Conservation (phyloP, 2,113 vertebrate genomes). For the Neotoma lepida region DNA sequence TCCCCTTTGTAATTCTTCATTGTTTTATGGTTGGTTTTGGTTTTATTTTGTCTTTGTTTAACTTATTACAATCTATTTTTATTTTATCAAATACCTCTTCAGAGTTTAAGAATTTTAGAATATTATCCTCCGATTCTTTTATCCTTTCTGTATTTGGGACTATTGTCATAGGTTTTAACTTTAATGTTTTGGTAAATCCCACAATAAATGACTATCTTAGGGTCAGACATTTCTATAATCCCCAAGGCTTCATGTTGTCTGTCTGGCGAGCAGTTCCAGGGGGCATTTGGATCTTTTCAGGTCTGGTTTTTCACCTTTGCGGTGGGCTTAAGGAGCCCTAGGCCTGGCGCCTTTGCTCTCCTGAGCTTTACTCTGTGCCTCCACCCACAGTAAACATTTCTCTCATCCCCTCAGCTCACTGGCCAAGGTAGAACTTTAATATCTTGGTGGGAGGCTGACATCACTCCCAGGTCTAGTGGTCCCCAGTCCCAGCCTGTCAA, state of each 20-base stretch:
- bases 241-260: not conserved
- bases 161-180: not conserved
- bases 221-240: not conserved
- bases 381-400: not conserved
- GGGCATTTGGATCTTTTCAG: not conserved
- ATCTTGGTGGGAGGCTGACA: not conserved
- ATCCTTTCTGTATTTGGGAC: not conserved
- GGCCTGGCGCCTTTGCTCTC: not conserved
- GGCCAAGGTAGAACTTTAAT: not conserved
- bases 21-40: not conserved
- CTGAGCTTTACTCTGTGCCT: not conserved
- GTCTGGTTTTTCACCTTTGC: not conserved
- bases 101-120: not conserved
- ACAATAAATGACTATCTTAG: not conserved
- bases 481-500: not conserved
- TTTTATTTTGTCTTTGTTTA: not conserved
- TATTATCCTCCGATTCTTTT: not conserved
- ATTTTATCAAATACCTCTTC: not conserved
- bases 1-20: not conserved
- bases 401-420: not conserved
- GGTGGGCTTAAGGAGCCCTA: not conserved
- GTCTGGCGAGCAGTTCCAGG: not conserved
- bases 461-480: too few relatives aligned
- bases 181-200: not conserved
- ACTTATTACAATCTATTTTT: not conserved